Percentiles rank a stretch among this genome's conserved stretches.
phyloP scores from a whole-genome alignment of 2,888 invertebrate species.

The Cacoxenus indagator region DNA sequence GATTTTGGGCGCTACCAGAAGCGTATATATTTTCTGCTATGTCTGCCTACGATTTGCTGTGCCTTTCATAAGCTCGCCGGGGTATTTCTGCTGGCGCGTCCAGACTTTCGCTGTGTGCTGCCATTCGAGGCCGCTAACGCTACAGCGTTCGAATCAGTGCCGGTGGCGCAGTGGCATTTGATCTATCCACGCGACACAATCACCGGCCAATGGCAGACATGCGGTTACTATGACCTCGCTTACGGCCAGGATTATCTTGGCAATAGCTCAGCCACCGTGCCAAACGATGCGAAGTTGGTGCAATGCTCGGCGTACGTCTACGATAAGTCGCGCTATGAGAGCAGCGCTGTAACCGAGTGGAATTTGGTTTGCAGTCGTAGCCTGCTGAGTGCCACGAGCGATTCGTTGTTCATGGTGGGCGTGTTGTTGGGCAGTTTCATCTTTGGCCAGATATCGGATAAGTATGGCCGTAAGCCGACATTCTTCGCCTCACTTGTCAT shows the following conservation, averaged over 20 bases:
- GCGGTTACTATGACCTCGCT: constrained; percentile 72
- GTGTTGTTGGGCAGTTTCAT: constrained; percentile 80
- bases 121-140: constrained; percentile 73
- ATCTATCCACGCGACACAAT: constrained; percentile 74
- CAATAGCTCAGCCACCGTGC: constrained; percentile 41
- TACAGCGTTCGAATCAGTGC: constrained; percentile 66
- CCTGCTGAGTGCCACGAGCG: constrained; percentile 77
- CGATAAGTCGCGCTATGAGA: constrained; percentile 75
- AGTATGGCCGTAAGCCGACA: constrained; percentile 79
- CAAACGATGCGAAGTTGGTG: constrained; percentile 43
- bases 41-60: constrained; percentile 80
- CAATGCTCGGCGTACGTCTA: constrained; percentile 75
- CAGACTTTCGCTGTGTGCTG: constrained; percentile 76
- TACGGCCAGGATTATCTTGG: constrained; percentile 63
- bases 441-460: constrained; percentile 81
- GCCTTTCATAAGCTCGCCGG: constrained; percentile 82
- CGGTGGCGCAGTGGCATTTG: constrained; percentile 70
- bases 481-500: constrained; percentile 81
- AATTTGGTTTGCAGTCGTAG: constrained; percentile 78
- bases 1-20: constrained; percentile 81
- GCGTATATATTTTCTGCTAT: constrained; percentile 78
- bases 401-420: constrained; percentile 78
- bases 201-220: constrained; percentile 72
- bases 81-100: constrained; percentile 79
- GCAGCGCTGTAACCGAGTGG: constrained; percentile 80